Percentiles rank a stretch among this genome's conserved stretches.
These are phyloP conservation scores for Syritta pipiens DNA, from an alignment of 2,888 invertebrate genomes.

Conservation along the genomic window DNA sequence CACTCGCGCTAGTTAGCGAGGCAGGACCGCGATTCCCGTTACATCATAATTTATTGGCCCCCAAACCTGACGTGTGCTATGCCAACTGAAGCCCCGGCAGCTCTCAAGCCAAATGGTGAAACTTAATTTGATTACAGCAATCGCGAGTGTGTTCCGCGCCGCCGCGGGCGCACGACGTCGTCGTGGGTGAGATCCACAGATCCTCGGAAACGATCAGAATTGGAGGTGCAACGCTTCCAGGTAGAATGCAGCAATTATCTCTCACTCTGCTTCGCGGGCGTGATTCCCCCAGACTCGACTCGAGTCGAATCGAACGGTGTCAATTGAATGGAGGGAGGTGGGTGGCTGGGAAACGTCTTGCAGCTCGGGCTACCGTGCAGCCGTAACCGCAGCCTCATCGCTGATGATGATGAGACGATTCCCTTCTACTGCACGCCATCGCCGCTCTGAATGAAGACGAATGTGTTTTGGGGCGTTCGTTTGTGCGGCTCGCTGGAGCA, in stretches of 20 bases:
- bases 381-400: neutral
- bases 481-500: slow-evolving; percentile 2
- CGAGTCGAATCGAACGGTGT: slow-evolving; percentile 37
- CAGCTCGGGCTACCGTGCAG: slow-evolving; percentile 49
- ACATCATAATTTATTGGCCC: slow-evolving; percentile 62
- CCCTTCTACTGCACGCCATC: neutral
- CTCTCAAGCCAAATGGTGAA: slow-evolving; percentile 53
- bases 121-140: slow-evolving; percentile 61
- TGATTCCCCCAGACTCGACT: neutral
- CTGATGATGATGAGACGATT: slow-evolving; percentile 7
- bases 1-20: slow-evolving; percentile 46
- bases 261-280: neutral
- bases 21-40: slow-evolving; percentile 61
- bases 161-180: neutral
- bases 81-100: slow-evolving; percentile 27
- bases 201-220: slow-evolving; percentile 31
- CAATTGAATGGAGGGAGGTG: slow-evolving; percentile 45
- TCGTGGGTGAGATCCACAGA: slow-evolving; percentile 36
- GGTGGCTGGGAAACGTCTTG: neutral
- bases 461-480: slow-evolving; percentile 42
- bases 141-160: slow-evolving; percentile 17
- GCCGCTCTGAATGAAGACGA: slow-evolving; percentile 10
- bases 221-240: slow-evolving; percentile 37
- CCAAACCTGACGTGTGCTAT: slow-evolving; percentile 28
- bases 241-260: slow-evolving; percentile 47